Evolutionary conservation across 2,113 vertebrate species (phyloP).

Genomic region (Sinocyclocheilus anophthalmus): DNA sequence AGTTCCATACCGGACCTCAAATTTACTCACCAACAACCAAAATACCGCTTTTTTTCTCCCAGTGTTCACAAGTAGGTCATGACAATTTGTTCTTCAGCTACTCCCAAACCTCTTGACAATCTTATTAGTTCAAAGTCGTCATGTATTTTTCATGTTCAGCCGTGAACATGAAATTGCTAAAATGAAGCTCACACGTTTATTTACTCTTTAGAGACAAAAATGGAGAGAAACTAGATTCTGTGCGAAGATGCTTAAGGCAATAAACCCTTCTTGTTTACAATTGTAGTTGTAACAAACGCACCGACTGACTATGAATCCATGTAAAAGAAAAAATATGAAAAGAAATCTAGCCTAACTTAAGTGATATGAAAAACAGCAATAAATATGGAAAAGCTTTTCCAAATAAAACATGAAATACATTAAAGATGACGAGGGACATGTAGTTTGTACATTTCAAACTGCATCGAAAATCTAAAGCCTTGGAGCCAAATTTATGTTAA

Average conservation of each 20-base stretch:
- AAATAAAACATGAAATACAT: background rate
- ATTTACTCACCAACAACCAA: background rate
- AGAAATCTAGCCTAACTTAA: background rate
- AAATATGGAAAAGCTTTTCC: background rate
- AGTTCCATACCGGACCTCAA: background rate
- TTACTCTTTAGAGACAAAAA: background rate
- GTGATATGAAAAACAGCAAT: background rate
- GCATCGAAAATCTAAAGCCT: background rate
- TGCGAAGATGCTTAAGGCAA: conserved; percentile 7
- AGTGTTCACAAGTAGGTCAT: background rate
- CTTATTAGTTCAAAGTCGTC: background rate
- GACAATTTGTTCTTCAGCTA: background rate
- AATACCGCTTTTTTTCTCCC: background rate
- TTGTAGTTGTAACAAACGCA: background rate
- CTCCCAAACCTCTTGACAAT: background rate
- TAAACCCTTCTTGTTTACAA: conserved; percentile 10
- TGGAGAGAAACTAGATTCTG: background rate
- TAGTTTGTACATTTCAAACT: conserved; percentile 6
- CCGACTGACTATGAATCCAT: background rate
- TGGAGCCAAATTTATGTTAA: background rate
- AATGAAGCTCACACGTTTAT: background rate
- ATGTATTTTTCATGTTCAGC: conserved; percentile 10
- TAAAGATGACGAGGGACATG: background rate
- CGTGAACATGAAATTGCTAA: background rate
- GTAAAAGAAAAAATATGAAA: background rate